A percentile compares a stretch with the other conserved stretches of the same genome.
phyloP scores from a whole-genome alignment of 2,797 vertebrate species.

The Pangasius krempfi region DNA sequence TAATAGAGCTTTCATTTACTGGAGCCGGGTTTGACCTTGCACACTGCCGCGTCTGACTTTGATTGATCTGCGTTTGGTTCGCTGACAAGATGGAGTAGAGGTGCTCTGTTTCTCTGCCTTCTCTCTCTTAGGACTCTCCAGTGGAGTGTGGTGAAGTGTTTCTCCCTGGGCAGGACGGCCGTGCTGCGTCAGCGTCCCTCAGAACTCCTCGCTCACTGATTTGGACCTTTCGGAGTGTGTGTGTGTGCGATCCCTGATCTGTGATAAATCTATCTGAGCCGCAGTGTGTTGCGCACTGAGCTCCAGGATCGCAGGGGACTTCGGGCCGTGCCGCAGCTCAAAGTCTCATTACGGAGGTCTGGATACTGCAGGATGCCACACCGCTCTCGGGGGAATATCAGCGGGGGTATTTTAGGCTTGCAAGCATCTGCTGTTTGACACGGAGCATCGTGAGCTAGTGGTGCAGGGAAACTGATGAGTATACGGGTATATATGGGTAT shows the following conservation, averaged over 20 bases:
- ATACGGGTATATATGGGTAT: background rate
- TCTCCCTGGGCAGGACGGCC: conserved; percentile 64
- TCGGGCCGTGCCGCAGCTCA: conserved; percentile 64
- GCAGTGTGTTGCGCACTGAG: conserved; percentile 62
- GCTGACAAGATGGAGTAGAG: conserved; percentile 36
- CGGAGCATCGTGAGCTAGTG: conserved; percentile 40
- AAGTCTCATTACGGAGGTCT: conserved; percentile 80
- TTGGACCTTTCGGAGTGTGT: conserved; percentile 35
- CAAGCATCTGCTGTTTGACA: conserved; percentile 71
- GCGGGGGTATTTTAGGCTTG: conserved; percentile 79
- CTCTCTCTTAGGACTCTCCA: conserved; percentile 23
- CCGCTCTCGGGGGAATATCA: conserved; percentile 73
- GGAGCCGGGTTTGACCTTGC: conserved; percentile 44
- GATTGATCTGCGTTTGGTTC: conserved; percentile 48
- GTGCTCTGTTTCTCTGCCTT: conserved; percentile 53
- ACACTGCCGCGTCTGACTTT: conserved; percentile 43
- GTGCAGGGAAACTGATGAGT: conserved; percentile 46
- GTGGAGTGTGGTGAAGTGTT: conserved; percentile 37
- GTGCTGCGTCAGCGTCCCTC: conserved; percentile 62
- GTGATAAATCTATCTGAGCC: conserved; percentile 78
- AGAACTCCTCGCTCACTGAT: conserved; percentile 58
- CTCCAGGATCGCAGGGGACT: conserved; percentile 71
- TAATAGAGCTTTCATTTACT: conserved; percentile 48
- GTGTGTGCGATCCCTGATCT: conserved; percentile 56
- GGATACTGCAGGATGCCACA: conserved; percentile 64